Conservation (phyloP, 2,797 vertebrate genomes). For the Myiotriccus ornatus region DNA sequence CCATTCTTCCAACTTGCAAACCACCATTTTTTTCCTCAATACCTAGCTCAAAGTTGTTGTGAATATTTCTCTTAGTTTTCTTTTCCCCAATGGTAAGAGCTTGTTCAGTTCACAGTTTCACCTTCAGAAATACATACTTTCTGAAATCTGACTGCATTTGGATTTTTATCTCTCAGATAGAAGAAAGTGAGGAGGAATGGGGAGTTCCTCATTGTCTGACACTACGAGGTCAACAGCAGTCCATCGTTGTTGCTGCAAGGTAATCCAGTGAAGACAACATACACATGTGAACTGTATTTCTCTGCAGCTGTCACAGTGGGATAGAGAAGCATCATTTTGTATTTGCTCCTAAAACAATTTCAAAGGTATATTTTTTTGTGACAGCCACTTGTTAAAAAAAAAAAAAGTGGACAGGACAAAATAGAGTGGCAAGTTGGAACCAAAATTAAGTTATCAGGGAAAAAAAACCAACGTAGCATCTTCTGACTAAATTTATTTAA, state of each 20-base stretch:
- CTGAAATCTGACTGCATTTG: not conserved
- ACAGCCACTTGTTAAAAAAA: not conserved
- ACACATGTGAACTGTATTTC: not conserved
- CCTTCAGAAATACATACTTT: not conserved
- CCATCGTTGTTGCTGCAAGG: conserved; percentile 93
- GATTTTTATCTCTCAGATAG: conserved; percentile 79
- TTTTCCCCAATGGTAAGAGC: not conserved
- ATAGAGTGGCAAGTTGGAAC: not conserved
- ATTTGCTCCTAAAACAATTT: not conserved
- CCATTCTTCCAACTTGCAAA: not conserved
- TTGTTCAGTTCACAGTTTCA: not conserved
- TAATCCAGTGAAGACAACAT: conserved; percentile 49
- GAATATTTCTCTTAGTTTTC: not conserved
- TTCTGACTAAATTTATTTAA: not conserved
- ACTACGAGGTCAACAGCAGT: conserved; percentile 88
- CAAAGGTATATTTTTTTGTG: not conserved
- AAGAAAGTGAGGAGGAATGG: conserved; percentile 96
- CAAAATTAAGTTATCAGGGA: not conserved
- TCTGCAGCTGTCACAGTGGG: not conserved
- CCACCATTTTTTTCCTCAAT: not conserved
- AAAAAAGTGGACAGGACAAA: not conserved
- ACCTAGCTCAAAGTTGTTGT: not conserved
- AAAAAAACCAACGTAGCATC: rapidly evolving
- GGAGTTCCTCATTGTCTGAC: conserved; percentile 95
- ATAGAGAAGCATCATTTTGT: not conserved